Base-by-base conservation (phyloP, 2,888 invertebrate species). In the Eustalomyia histrio region DNA sequence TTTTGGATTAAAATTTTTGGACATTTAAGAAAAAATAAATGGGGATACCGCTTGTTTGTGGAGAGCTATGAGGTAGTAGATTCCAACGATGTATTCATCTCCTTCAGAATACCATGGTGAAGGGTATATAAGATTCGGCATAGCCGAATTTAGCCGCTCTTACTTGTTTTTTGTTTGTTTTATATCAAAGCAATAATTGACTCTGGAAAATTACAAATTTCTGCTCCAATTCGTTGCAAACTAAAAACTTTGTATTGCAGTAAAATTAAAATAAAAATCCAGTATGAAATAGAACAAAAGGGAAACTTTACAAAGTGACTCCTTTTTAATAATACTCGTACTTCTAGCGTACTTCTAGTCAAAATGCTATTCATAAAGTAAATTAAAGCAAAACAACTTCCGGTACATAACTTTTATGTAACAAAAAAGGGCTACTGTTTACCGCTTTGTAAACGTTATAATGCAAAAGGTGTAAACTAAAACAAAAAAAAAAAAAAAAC, bases 181-280 rank as follows among this genome's bases (percentile, higher is more conserved):
- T 67, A 17, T 14, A 18, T 35, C 43, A 57, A 64, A 39, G 50
- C n/a, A 72, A 72, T 72, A 78, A 80, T 67, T 80, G 71, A 67
- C 71, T 72, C 35, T 65, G 75, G 17, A 58, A 69, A 65, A 76
- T 76, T 72, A 72, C 71, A 72, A 80, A 73, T 69, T 80, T 80
- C 76, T 80, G 80, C 80, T 76, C 80, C 76, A 80, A 69, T 80
- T 80, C 76, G 35, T 69, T 24, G 33, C 33, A 71, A 53, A 33
- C 12, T 53, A 65, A 50, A 57, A 72, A 33, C 17, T 47, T 43
- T 16, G 39, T 43, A 58, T 60, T 71, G 53, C 64, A 76, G 65
- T 71, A 71, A 71, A 65, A 60, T 71, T 65, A 58, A 71, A 68
- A 65, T 35, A 65, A 64, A 64, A 64, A 50, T 39, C 8, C 16